Evolutionary conservation across 2,888 invertebrate species (phyloP).

Genomic region (Latrodectus elegans): DNA sequence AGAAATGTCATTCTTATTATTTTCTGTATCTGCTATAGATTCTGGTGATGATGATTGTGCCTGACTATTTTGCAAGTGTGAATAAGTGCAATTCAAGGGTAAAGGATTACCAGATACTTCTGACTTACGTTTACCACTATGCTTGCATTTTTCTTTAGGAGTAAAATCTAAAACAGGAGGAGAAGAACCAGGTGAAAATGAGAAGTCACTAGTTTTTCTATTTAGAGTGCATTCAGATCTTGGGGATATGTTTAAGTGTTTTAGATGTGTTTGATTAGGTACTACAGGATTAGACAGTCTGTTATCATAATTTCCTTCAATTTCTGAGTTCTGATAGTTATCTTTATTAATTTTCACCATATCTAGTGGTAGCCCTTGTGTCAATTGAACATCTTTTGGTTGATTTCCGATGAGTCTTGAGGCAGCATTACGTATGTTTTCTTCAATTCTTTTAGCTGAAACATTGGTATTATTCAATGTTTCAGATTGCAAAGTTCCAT

Average conservation of each 20-base stretch:
- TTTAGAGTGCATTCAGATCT: constrained; percentile 40
- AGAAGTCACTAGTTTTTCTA: constrained; percentile 34
- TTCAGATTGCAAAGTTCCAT: constrained; percentile 44
- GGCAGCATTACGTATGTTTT: constrained; percentile 33
- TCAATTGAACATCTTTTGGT: constrained; percentile 39
- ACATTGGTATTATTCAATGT: constrained; percentile 39
- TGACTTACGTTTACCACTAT: constrained; percentile 42
- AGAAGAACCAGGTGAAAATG: constrained; percentile 42
- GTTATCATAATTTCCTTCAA: constrained; percentile 24
- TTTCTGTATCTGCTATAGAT: constrained; percentile 23
- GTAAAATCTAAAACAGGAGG: constrained; percentile 61
- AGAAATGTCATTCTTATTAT: constrained; percentile 23
- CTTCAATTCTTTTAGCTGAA: constrained; percentile 52
- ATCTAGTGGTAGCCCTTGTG: constrained; percentile 57
- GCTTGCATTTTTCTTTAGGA: constrained; percentile 44
- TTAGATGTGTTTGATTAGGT: constrained; percentile 26
- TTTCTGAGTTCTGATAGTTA: constrained; percentile 14
- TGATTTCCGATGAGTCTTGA: constrained; percentile 38
- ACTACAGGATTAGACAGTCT: constrained; percentile 12
- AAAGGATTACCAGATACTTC: constrained; percentile 29
- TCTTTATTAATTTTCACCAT: constrained; percentile 62
- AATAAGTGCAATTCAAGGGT: constrained; percentile 60
- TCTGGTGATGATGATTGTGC: constrained; percentile 45
- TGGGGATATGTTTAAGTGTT: constrained; percentile 25
- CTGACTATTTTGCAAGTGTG: constrained; percentile 52